phyloP scores from a whole-genome alignment of 2,888 invertebrate species.

The Cerastoderma edule region DNA sequence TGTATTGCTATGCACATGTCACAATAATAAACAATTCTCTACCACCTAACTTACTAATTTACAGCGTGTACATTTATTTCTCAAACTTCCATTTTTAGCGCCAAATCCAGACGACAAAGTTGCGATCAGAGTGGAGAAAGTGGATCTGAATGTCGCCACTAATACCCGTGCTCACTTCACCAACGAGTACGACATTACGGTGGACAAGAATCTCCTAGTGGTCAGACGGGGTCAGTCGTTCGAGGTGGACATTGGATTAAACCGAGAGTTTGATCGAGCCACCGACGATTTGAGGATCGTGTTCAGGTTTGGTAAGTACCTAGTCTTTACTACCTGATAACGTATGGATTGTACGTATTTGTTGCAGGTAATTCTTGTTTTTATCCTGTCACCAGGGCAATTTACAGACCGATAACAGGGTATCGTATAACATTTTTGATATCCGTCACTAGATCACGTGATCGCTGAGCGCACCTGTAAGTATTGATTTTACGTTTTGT shows the following conservation, averaged over 20 bases:
- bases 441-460: too few relatives aligned
- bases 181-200: slow-evolving; percentile 87
- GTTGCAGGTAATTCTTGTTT: too few relatives aligned
- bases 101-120: not conserved
- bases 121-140: slow-evolving; percentile 79
- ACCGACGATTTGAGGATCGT: slow-evolving; percentile 93
- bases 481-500: too few relatives aligned
- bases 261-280: slow-evolving; percentile 89
- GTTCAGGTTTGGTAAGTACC: slow-evolving; percentile 85
- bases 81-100: not conserved
- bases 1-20: not conserved
- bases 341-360: too few relatives aligned
- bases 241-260: slow-evolving; percentile 89
- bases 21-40: not conserved
- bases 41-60: too few relatives aligned
- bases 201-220: slow-evolving; percentile 84
- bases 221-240: slow-evolving; percentile 90
- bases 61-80: too few relatives aligned
- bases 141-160: slow-evolving; percentile 89
- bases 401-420: too few relatives aligned
- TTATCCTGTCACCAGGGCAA: too few relatives aligned
- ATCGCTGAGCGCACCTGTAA: too few relatives aligned
- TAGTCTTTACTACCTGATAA: too few relatives aligned
- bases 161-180: slow-evolving; percentile 90
- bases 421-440: too few relatives aligned